Evolutionary conservation across 2,113 vertebrate genomes (phyloP).

Genomic region (Camelus bactrianus): DNA sequence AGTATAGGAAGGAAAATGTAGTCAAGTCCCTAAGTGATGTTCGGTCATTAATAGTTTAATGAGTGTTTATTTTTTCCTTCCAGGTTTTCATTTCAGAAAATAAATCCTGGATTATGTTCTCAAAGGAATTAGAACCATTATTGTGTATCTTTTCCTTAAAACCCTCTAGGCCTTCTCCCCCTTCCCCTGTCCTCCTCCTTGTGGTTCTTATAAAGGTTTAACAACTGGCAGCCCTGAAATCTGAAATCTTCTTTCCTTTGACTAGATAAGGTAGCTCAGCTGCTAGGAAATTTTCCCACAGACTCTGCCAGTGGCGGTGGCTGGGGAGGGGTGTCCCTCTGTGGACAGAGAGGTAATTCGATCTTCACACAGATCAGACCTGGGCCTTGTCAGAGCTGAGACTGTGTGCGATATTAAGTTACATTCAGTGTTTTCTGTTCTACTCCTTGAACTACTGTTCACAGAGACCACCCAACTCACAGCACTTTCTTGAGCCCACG

Average conservation of each 20-base stretch:
- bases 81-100: constrained; percentile 67
- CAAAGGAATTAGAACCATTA: constrained; percentile 61
- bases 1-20: constrained; percentile 63
- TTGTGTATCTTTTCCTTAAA: constrained; percentile 43
- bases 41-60: constrained; percentile 77
- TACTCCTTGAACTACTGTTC: constrained; percentile 55
- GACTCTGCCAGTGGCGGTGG: constrained; percentile 28
- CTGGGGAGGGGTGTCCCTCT: not conserved
- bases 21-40: constrained; percentile 71
- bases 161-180: not conserved
- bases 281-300: constrained; percentile 51
- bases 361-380: constrained; percentile 59
- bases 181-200: not conserved
- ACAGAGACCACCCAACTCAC: constrained; percentile 44
- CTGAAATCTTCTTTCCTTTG: constrained; percentile 18
- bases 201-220: constrained; percentile 7
- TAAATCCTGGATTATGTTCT: constrained; percentile 72
- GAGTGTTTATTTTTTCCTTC: constrained; percentile 68
- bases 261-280: constrained; percentile 68
- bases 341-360: constrained; percentile 67
- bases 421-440: constrained; percentile 72
- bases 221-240: not conserved
- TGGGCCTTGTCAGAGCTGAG: constrained; percentile 52
- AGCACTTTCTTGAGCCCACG: not conserved
- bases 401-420: constrained; percentile 69